Evolutionary conservation across 2,888 invertebrate genomes (phyloP).

Genomic region (Eupithecia insigniata): DNA sequence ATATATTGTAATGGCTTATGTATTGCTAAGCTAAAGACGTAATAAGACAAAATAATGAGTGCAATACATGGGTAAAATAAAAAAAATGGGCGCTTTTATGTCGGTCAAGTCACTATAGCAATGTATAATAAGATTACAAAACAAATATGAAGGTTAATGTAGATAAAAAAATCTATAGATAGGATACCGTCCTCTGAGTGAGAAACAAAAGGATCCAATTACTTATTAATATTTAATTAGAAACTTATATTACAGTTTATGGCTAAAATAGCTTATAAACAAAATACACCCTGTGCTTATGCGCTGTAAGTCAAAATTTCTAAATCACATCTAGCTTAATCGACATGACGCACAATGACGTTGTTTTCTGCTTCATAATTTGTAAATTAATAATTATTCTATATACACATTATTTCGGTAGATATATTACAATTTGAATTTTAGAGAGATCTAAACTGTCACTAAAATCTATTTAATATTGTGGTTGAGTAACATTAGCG

Average conservation of each 20-base stretch:
- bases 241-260: constrained; percentile 44
- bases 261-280: constrained; percentile 53
- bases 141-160: constrained; percentile 40
- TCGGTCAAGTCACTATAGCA: constrained; percentile 44
- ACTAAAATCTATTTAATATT: not conserved
- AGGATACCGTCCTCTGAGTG: not conserved
- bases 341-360: constrained; percentile 38
- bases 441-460: not conserved
- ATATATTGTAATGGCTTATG: constrained; percentile 23
- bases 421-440: not conserved
- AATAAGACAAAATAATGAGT: constrained; percentile 25
- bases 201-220: constrained; percentile 44
- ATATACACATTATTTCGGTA: constrained; percentile 1
- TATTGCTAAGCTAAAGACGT: constrained; percentile 27
- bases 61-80: constrained; percentile 14
- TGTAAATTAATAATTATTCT: constrained; percentile 8
- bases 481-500: not conserved
- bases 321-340: constrained; percentile 53
- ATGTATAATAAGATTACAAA: constrained; percentile 17
- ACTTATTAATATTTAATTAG: constrained; percentile 38
- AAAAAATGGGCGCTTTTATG: constrained; percentile 43
- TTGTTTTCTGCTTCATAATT: constrained; percentile 19
- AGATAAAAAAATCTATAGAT: constrained; percentile 23
- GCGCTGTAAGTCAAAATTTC: constrained; percentile 58
- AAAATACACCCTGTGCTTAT: constrained; percentile 67